Conservation (phyloP, 1,140 invertebrate species). For the Ruditapes philippinarum region DNA sequence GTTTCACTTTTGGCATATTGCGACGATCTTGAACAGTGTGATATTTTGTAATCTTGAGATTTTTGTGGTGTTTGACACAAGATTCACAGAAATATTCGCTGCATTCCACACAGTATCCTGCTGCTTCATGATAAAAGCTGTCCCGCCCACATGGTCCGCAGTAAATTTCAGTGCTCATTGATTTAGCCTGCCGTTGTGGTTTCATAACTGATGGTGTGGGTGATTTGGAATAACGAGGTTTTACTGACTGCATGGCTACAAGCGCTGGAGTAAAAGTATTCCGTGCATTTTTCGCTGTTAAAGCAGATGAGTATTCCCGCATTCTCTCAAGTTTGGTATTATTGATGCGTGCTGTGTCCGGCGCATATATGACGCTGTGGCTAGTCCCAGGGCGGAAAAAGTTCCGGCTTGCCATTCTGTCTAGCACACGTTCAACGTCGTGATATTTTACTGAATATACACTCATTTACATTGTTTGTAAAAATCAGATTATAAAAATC, state of each 20-base stretch:
- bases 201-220: neutral
- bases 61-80: slow-evolving; percentile 62
- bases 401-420: slow-evolving; percentile 20
- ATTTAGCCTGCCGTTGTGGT: slow-evolving; percentile 7
- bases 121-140: slow-evolving; percentile 47
- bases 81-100: slow-evolving; percentile 60
- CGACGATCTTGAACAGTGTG: slow-evolving; percentile 33
- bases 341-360: neutral
- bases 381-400: neutral
- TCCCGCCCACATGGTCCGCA: slow-evolving; percentile 56
- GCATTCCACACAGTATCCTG: slow-evolving; percentile 57
- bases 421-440: slow-evolving; percentile 33
- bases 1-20: slow-evolving; percentile 58
- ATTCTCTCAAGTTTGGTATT: slow-evolving; percentile 33
- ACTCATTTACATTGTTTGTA: slow-evolving; percentile 59
- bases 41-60: slow-evolving; percentile 60
- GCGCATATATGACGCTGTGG: neutral
- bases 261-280: neutral
- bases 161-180: slow-evolving; percentile 53
- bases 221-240: neutral
- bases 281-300: slow-evolving; percentile 5
- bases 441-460: slow-evolving; percentile 57
- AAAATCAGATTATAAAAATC: no score
- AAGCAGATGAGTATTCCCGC: slow-evolving; percentile 27
- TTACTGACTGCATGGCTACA: neutral